These are phyloP conservation scores for Choloepus hoffmanni DNA, from an alignment of 2,113 vertebrate species.

Conservation along the genomic window DNA sequence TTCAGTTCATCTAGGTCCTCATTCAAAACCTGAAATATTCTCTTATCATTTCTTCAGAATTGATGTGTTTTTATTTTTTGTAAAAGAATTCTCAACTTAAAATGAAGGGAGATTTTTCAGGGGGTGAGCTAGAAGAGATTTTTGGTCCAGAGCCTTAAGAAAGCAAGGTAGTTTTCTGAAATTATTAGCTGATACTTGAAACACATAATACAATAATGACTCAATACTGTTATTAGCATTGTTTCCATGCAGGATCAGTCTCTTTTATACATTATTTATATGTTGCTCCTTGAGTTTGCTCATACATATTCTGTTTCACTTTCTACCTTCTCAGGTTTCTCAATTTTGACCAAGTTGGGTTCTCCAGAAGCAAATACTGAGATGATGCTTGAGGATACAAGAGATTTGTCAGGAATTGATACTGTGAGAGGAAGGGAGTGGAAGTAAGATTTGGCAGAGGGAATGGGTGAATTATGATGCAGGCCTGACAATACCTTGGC, in stretches of 20 bases:
- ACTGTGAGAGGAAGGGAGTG: not conserved
- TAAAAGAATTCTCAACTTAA: conserved; percentile 53
- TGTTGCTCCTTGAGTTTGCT: not conserved
- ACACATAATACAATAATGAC: not conserved
- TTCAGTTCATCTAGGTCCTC: not conserved
- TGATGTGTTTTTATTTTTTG: not conserved
- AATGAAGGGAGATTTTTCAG: conserved; percentile 8
- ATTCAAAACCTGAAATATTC: not conserved
- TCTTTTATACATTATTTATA: not conserved
- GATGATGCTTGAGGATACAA: not conserved
- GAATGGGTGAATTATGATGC: not conserved
- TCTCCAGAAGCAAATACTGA: not conserved
- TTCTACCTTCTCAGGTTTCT: not conserved
- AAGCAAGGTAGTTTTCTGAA: conserved; percentile 4
- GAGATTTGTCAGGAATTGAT: not conserved
- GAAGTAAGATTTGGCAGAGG: not conserved
- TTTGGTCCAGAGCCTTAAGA: conserved; percentile 44
- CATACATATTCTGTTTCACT: not conserved
- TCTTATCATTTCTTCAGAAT: conserved; percentile 15
- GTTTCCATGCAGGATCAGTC: not conserved
- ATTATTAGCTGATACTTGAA: not conserved
- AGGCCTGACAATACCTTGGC: not conserved
- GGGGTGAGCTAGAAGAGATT: conserved; percentile 26
- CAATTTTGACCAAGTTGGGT: not conserved
- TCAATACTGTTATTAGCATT: not conserved